These are phyloP conservation scores for Hyppa rectilinea DNA, from an alignment of 2,888 invertebrate species.

Conservation along the genomic window DNA sequence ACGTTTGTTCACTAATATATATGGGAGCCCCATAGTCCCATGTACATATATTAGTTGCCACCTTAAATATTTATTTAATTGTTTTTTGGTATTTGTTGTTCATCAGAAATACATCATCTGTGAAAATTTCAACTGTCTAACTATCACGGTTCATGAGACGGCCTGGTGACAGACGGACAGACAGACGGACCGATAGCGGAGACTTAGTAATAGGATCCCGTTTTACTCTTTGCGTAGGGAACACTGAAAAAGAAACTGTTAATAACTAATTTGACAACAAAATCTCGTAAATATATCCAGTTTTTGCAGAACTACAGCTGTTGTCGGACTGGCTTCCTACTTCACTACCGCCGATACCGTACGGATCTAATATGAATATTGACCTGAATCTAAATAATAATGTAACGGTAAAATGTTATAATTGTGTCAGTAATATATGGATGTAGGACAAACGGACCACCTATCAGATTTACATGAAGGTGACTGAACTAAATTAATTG, in stretches of 20 bases:
- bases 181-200: too few species aligned
- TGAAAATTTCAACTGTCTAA: too few species aligned
- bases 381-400: constrained; percentile 39
- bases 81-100: too few species aligned
- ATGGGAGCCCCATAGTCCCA: too few species aligned
- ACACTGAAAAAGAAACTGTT: neutral
- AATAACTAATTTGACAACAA: constrained; percentile 29
- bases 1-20: too few species aligned
- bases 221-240: too few species aligned
- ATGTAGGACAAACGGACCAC: constrained; percentile 31
- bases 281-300: constrained; percentile 36
- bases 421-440: constrained; percentile 55
- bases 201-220: too few species aligned
- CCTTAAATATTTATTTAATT: too few species aligned
- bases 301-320: constrained; percentile 38
- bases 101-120: too few species aligned
- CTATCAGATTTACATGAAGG: constrained; percentile 30
- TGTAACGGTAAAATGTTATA: constrained; percentile 57
- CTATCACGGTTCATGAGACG: too few species aligned
- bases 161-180: too few species aligned
- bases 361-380: constrained; percentile 54
- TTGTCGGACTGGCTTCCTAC: constrained; percentile 32
- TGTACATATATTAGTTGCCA: too few species aligned
- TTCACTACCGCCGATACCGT: constrained; percentile 47
- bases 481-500: constrained; percentile 34